phyloP scores from a whole-genome alignment of 2,113 vertebrate species.

The Galeopterus variegatus region DNA sequence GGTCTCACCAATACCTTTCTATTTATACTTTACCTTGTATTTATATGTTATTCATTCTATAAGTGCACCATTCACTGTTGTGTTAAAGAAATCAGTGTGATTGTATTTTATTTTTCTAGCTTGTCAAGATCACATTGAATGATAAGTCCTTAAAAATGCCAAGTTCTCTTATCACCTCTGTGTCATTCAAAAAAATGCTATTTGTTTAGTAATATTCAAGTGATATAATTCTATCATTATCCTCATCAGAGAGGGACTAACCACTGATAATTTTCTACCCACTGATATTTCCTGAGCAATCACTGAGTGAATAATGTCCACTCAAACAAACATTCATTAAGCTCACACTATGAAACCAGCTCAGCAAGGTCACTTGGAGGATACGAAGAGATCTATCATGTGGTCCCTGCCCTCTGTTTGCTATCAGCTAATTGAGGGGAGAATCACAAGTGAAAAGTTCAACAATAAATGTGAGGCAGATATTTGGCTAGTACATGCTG shows the following conservation, averaged over 20 bases:
- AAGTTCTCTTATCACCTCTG: conserved; percentile 55
- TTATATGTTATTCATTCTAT: conserved; percentile 51
- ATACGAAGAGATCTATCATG: conserved; percentile 6
- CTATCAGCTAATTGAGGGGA: background rate
- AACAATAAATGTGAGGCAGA: background rate
- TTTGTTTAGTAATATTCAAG: conserved; percentile 70
- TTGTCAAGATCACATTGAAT: conserved; percentile 75
- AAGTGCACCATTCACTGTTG: conserved; percentile 55
- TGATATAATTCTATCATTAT: conserved; percentile 75
- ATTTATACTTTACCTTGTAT: conserved; percentile 45
- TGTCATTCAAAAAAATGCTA: conserved; percentile 71
- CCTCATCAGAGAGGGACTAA: conserved; percentile 72
- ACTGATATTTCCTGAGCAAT: conserved; percentile 72
- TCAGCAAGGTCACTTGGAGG: conserved; percentile 63
- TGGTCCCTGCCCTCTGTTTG: conserved; percentile 44
- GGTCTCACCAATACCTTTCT: conserved; percentile 10
- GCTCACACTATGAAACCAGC: conserved; percentile 53
- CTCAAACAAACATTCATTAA: conserved; percentile 75
- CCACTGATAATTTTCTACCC: conserved; percentile 50
- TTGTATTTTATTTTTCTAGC: conserved; percentile 63
- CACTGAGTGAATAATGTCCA: conserved; percentile 65
- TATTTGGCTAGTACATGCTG: background rate
- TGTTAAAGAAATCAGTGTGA: conserved; percentile 71
- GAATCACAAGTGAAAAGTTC: conserved; percentile 6
- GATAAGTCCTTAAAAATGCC: conserved; percentile 74